These are phyloP conservation scores for Picathartes gymnocephalus DNA, from an alignment of 2,113 vertebrate genomes.

Conservation along the genomic window DNA sequence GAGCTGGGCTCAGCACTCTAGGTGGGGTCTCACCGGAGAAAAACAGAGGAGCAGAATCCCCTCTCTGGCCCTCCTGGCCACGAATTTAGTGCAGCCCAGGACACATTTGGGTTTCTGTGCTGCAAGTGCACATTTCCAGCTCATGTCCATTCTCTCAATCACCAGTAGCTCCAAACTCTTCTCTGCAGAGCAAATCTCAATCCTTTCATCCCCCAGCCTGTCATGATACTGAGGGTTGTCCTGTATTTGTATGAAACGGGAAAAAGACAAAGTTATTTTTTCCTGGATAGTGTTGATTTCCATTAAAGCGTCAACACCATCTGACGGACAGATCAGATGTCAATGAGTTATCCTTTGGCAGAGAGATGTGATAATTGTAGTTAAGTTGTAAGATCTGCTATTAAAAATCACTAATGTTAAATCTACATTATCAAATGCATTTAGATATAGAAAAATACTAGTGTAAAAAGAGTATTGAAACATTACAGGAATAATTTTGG, in stretches of 20 bases:
- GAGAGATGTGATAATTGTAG: neutral
- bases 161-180: neutral
- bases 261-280: neutral
- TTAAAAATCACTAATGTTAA: neutral
- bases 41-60: neutral
- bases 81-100: fast-evolving
- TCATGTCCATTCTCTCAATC: neutral
- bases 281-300: neutral
- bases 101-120: neutral
- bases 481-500: neutral
- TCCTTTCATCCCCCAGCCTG: neutral
- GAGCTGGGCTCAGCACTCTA: neutral
- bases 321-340: neutral
- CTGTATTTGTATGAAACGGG: neutral
- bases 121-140: fast-evolving
- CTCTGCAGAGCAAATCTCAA: neutral
- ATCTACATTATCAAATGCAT: neutral
- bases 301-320: neutral
- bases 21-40: neutral
- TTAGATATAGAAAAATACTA: neutral
- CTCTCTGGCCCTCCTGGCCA: fast-evolving
- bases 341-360: neutral
- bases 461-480: neutral
- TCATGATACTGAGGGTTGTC: neutral
- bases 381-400: neutral